Evolutionary conservation across 2,888 invertebrate species (phyloP).

Genomic region (Aethes cnicana): DNA sequence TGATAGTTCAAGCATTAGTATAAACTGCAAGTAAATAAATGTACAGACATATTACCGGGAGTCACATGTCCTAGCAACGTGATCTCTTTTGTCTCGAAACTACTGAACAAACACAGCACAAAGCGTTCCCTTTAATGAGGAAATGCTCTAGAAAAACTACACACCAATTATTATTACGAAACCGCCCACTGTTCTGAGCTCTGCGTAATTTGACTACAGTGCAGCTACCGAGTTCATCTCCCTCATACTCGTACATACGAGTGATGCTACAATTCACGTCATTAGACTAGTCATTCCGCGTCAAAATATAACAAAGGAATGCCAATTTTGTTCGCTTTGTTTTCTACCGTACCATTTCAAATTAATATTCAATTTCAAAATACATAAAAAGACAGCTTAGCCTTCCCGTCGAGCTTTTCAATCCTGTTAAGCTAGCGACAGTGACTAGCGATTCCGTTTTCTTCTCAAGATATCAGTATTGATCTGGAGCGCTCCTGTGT

Average conservation of each 20-base stretch:
- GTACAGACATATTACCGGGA: slow-evolving; percentile 26
- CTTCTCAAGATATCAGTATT: neutral
- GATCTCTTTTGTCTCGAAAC: slow-evolving; percentile 51
- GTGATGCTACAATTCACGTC: slow-evolving; percentile 33
- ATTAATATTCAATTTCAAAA: slow-evolving; percentile 1
- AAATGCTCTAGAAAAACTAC: slow-evolving; percentile 76
- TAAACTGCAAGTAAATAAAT: slow-evolving; percentile 23
- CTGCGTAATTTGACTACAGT: slow-evolving; percentile 47
- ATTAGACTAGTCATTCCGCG: slow-evolving; percentile 30
- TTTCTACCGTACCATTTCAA: slow-evolving; percentile 5
- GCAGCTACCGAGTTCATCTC: neutral
- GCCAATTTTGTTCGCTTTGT: slow-evolving; percentile 14
- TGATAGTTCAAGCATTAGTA: neutral
- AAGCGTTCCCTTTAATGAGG: slow-evolving; percentile 72
- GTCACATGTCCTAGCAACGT: slow-evolving; percentile 29
- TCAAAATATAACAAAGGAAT: slow-evolving; percentile 21
- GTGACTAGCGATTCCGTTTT: neutral
- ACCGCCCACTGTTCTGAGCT: slow-evolving; percentile 39
- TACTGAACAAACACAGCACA: slow-evolving; percentile 46
- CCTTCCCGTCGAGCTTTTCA: too few relatives aligned
- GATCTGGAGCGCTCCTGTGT: neutral
- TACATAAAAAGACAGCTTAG: too few relatives aligned
- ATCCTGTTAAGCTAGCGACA: too few relatives aligned
- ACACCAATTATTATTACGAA: slow-evolving; percentile 66
- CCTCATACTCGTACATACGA: slow-evolving; percentile 24